A percentile compares a stretch with the other conserved stretches of the same genome.
phyloP scores from a whole-genome alignment of 2,113 vertebrate genomes.

The Aepyceros melampus region DNA sequence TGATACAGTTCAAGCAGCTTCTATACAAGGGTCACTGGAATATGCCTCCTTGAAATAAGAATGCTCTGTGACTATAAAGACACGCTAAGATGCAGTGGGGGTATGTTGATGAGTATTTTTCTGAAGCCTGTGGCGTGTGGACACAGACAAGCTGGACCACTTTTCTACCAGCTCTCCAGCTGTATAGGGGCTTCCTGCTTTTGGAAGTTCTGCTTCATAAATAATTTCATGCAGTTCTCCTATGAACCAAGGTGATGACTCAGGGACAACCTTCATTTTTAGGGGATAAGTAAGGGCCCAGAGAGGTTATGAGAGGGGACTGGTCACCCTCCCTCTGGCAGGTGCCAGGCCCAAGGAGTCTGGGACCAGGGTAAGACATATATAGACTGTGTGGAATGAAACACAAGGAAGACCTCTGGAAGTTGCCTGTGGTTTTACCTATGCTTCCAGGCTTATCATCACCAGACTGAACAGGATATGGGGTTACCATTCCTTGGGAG shows the following conservation, averaged over 20 bases:
- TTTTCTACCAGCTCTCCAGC: background rate
- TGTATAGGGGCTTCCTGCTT: background rate
- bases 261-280: background rate
- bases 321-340: background rate
- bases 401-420: background rate
- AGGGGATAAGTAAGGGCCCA: background rate
- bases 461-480: background rate
- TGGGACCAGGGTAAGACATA: background rate
- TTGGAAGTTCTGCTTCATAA: background rate
- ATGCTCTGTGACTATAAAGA: background rate
- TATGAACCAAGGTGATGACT: background rate
- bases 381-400: background rate
- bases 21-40: background rate
- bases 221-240: background rate
- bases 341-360: background rate
- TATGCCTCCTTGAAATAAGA: background rate
- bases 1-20: background rate
- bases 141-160: background rate
- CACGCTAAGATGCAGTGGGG: background rate
- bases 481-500: background rate
- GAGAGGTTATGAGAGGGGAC: background rate
- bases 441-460: too few species aligned
- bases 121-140: accelerated
- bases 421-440: background rate
- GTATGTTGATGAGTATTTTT: background rate